phyloP scores from a whole-genome alignment of 2,797 vertebrate genomes.

The Chloroceryle amazona region DNA sequence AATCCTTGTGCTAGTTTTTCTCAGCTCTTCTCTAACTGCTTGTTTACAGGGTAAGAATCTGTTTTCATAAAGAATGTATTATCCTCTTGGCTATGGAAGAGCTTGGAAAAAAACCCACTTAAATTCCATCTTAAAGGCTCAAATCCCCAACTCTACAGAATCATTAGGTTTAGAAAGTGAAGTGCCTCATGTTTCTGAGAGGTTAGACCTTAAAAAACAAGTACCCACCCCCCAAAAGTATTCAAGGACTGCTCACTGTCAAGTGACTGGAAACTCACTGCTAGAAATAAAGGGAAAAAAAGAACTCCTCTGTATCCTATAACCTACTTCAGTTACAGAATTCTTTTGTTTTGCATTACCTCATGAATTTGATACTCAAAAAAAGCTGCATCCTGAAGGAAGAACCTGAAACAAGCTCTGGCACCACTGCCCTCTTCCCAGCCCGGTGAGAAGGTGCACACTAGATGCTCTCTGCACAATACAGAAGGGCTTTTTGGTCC shows the following conservation, averaged over 20 bases:
- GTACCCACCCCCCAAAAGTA: neutral
- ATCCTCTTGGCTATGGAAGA: neutral
- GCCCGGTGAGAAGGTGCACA: fast-evolving
- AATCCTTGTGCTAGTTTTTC: neutral
- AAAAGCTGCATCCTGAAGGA: neutral
- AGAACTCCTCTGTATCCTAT: neutral
- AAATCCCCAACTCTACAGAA: neutral
- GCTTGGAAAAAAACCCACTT: neutral
- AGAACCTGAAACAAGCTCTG: neutral
- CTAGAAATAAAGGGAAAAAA: neutral
- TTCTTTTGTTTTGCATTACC: neutral
- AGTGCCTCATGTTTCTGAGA: neutral
- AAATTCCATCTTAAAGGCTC: neutral
- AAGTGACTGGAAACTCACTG: neutral
- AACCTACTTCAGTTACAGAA: neutral
- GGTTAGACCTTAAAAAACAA: neutral
- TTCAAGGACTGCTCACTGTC: neutral
- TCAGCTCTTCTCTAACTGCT: neutral
- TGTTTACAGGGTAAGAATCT: neutral
- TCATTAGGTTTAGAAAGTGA: neutral
- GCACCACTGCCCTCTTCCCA: neutral
- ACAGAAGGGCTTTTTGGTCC: neutral
- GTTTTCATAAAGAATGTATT: neutral
- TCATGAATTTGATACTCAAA: neutral
- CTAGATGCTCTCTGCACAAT: fast-evolving